Percentiles rank a stretch among this genome's conserved stretches.
Conservation (phyloP, 35 echinoderm and acorn worm species). For the Lytechinus variegatus region DNA sequence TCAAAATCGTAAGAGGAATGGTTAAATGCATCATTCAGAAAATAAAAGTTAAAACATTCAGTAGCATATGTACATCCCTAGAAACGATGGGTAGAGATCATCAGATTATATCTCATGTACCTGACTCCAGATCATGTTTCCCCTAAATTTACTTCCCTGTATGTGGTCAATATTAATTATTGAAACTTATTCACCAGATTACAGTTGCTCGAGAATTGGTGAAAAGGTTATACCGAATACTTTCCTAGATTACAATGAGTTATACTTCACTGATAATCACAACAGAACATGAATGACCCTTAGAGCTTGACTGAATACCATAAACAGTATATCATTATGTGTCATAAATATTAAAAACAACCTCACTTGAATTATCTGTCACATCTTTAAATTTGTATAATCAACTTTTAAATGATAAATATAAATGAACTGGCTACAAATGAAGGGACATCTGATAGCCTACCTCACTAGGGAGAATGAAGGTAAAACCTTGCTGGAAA, state of each 20-base stretch:
- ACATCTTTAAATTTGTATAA: not conserved
- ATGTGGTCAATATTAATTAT: too few species aligned
- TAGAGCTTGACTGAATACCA: not conserved
- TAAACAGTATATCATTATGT: not conserved
- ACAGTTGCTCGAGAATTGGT: too few species aligned
- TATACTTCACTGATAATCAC: too few species aligned
- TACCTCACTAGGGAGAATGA: conserved; percentile 92
- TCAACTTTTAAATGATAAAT: not conserved
- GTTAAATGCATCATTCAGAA: not conserved
- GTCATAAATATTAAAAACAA: not conserved
- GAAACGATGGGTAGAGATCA: not conserved
- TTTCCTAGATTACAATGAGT: too few species aligned
- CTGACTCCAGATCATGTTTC: too few species aligned
- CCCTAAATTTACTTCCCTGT: too few species aligned
- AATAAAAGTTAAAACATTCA: not conserved
- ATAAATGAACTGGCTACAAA: not conserved
- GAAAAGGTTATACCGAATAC: too few species aligned
- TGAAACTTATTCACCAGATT: too few species aligned
- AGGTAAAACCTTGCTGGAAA: conserved; percentile 88
- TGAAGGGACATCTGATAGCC: not conserved
- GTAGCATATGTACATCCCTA: not conserved
- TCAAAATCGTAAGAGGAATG: not conserved
- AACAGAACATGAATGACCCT: not conserved
- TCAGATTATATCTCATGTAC: too few species aligned
- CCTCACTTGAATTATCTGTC: not conserved